Evolutionary conservation across 2,797 vertebrate genomes (phyloP), one percentile per base, ranked within the genome.

Genomic region (Labroides dimidiatus): DNA sequence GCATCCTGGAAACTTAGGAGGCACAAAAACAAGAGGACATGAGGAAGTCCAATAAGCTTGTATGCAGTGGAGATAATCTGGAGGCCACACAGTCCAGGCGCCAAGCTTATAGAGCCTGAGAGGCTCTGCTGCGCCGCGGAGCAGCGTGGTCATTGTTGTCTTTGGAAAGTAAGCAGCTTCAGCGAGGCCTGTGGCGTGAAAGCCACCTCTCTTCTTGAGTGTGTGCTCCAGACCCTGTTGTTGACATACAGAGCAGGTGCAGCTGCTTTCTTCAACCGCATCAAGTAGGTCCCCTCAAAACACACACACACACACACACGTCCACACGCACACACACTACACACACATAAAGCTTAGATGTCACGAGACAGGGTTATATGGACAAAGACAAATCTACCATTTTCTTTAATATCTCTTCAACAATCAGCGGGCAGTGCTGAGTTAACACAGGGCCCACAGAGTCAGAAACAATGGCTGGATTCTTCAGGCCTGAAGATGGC

Each of bases 401-500:
- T 92, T 93, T 91, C 90, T 89, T 92, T 89, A 93, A 92, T 90
- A 94, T 92, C 91, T 91, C 82, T 71, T 82, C 85, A 90, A 91
- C 91, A 89, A 93, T 93, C 91, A 90, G 89, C 60, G 86, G 68
- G 88, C 89, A 74, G 82, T 87, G 90, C 89, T 89, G 90, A 84
- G 91, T 93, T 92, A 93, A 93, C 91, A 92, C 91, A 92, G 90
- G 84, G 77, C 82, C 90, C 91, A 90, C 89, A 91, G 88, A 92
- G 86, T 90, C 56, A 86, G 83, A 92, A 90, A 94, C 92, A 94
- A 94, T 89, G 92, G 89, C 80, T 82, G 90, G 82, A 93, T 93
- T 94, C 91, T 93, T 93, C 88, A 73, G 75, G 84, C 78, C 78
- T 81, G 84, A 91, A 90, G 85, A 91, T 89, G 87, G 88, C 92